A percentile compares a stretch with the other conserved stretches of the same genome.
Conservation (phyloP, 2,888 invertebrate genomes). For the Lagria hirta region DNA sequence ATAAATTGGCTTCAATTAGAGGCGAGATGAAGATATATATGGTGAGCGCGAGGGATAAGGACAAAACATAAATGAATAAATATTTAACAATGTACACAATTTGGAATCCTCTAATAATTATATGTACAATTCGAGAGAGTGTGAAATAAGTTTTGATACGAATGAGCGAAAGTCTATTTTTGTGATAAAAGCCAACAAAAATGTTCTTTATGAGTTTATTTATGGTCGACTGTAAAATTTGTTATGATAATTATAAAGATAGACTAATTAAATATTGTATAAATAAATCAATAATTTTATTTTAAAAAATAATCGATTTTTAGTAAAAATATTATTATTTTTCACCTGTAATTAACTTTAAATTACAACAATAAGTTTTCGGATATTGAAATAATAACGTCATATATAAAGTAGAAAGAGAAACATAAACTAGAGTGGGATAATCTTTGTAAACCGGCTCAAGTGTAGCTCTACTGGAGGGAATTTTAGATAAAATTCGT, state of each 20-base stretch:
- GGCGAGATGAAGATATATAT: neutral
- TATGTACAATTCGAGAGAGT: constrained; percentile 24
- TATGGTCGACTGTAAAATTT: constrained; percentile 5
- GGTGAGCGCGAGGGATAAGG: constrained; percentile 3
- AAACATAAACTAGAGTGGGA: constrained; percentile 46
- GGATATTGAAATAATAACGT: constrained; percentile 45
- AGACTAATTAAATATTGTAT: too few relatives aligned
- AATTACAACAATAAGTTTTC: constrained; percentile 42
- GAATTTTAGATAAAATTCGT: constrained; percentile 32
- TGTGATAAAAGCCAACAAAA: constrained; percentile 18
- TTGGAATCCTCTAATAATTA: constrained; percentile 26
- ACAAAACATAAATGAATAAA: constrained; percentile 23
- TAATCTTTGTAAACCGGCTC: constrained; percentile 49
- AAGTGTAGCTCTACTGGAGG: constrained; percentile 46
- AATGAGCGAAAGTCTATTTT: constrained; percentile 21
- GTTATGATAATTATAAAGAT: constrained; percentile 8
- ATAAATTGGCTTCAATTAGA: neutral
- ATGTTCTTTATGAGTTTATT: constrained; percentile 12
- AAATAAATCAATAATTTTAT: too few relatives aligned
- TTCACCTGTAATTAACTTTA: constrained; percentile 20
- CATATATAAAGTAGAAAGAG: constrained; percentile 48
- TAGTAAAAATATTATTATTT: too few relatives aligned
- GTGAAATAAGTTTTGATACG: constrained; percentile 28
- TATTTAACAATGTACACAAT: constrained; percentile 24
- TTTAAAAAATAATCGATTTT: too few relatives aligned